These are phyloP conservation scores for Gastrophryne carolinensis DNA, from an alignment of 2,797 vertebrate species.

Conservation along the genomic window DNA sequence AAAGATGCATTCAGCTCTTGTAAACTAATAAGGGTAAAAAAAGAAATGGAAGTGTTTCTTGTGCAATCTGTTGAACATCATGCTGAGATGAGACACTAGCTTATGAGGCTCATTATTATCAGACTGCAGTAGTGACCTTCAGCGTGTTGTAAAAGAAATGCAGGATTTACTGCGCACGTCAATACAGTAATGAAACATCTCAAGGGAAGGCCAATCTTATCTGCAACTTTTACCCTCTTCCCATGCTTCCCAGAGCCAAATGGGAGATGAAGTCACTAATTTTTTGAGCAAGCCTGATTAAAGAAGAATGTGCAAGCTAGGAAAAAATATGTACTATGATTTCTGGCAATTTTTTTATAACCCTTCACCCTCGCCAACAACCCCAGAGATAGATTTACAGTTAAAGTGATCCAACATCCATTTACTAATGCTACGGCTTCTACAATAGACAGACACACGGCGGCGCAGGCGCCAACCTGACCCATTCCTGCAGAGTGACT, in stretches of 20 bases:
- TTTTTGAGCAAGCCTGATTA: constrained; percentile 16
- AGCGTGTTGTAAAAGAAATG: constrained; percentile 60
- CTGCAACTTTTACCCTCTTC: constrained; percentile 55
- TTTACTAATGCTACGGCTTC: too few species aligned
- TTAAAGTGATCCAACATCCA: too few species aligned
- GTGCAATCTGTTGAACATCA: constrained; percentile 42
- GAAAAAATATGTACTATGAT: too few species aligned
- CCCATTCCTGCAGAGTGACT: too few species aligned
- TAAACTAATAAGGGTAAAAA: constrained; percentile 54
- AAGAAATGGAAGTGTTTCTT: constrained; percentile 37
- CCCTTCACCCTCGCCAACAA: too few species aligned
- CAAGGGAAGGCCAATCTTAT: constrained; percentile 58
- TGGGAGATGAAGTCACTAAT: not conserved
- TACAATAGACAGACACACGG: too few species aligned
- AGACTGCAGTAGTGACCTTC: constrained; percentile 62
- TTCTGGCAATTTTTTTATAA: too few species aligned
- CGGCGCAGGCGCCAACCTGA: too few species aligned
- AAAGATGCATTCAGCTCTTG: constrained; percentile 31
- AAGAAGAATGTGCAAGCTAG: not conserved
- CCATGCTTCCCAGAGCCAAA: constrained; percentile 45
- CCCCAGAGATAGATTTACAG: too few species aligned
- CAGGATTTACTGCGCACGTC: constrained; percentile 63
- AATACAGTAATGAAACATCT: constrained; percentile 64
- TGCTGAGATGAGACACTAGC: constrained; percentile 58
- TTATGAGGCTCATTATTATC: constrained; percentile 59